Percentiles rank a stretch among this genome's conserved stretches.
Conservation (phyloP, 2,113 vertebrate species). For the Cochlearius cochlearius region DNA sequence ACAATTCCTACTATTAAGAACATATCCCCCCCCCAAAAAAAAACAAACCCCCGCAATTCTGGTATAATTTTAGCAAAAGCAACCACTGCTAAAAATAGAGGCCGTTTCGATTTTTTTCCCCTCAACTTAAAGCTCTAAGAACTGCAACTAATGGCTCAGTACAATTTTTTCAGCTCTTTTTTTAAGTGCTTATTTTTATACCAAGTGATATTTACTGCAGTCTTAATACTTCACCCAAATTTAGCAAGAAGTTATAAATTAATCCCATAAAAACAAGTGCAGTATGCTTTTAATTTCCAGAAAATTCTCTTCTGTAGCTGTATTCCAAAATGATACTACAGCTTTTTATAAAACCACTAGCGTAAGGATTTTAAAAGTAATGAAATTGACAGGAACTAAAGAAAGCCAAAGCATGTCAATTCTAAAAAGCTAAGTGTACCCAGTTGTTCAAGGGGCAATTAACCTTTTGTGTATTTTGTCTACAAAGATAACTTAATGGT, state of each 20-base stretch:
- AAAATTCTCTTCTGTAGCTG: neutral
- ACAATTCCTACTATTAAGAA: neutral
- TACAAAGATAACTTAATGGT: neutral
- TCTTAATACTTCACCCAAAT: slow-evolving; percentile 21
- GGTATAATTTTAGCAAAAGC: neutral
- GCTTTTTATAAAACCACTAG: neutral
- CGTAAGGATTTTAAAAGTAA: neutral
- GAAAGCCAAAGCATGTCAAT: neutral
- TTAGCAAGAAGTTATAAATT: slow-evolving; percentile 27
- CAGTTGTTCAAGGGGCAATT: neutral
- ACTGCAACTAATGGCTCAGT: neutral
- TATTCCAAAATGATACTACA: neutral
- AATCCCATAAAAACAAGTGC: neutral
- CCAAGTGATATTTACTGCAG: neutral
- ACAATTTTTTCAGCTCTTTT: neutral
- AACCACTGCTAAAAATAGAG: neutral
- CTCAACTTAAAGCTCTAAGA: neutral
- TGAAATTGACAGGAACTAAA: neutral
- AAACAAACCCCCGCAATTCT: neutral
- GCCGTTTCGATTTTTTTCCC: neutral
- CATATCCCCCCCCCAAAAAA: too few species aligned
- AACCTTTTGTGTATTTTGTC: neutral
- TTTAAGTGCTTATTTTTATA: slow-evolving; percentile 20
- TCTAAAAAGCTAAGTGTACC: neutral
- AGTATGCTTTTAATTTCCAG: slow-evolving; percentile 26